Percentiles rank a stretch among this genome's conserved stretches.
phyloP scores from a whole-genome alignment of 2,797 vertebrate species.

The Epinephelus coioides region DNA sequence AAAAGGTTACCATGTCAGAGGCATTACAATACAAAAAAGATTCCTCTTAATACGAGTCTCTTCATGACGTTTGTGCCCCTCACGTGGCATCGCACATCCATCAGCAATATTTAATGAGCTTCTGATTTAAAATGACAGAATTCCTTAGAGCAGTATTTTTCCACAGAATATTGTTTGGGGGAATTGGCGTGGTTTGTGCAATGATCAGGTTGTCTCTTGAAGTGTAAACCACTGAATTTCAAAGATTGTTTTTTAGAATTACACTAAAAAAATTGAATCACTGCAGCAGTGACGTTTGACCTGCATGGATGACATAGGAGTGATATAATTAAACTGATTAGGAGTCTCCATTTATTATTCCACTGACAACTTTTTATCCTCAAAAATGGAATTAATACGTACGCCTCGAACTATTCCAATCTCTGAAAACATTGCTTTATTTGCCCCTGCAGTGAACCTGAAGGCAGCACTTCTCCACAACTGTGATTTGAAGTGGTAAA shows the following conservation, averaged over 20 bases:
- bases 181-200: slow-evolving; percentile 17
- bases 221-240: slow-evolving; percentile 10
- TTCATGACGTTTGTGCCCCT: slow-evolving; percentile 53
- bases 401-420: neutral
- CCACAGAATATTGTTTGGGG: slow-evolving; percentile 12
- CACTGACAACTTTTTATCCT: neutral
- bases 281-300: slow-evolving; percentile 12
- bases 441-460: slow-evolving; percentile 4
- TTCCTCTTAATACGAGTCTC: slow-evolving; percentile 49
- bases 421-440: slow-evolving; percentile 2
- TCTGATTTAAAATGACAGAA: slow-evolving; percentile 51
- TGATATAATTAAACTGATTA: slow-evolving; percentile 14
- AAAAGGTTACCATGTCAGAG: slow-evolving; percentile 74
- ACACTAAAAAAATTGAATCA: slow-evolving; percentile 1
- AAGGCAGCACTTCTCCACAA: slow-evolving; percentile 1
- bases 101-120: slow-evolving; percentile 66
- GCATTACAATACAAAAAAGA: slow-evolving; percentile 58
- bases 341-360: neutral
- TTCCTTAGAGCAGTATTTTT: slow-evolving; percentile 30
- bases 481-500: neutral
- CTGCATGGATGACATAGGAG: slow-evolving; percentile 5
- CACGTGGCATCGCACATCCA: slow-evolving; percentile 51
- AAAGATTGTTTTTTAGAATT: slow-evolving; percentile 25
- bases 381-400: neutral
- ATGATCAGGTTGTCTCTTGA: slow-evolving; percentile 23